Base-by-base conservation (phyloP, 1,140 invertebrate genomes). In the Cydia pomonella region DNA sequence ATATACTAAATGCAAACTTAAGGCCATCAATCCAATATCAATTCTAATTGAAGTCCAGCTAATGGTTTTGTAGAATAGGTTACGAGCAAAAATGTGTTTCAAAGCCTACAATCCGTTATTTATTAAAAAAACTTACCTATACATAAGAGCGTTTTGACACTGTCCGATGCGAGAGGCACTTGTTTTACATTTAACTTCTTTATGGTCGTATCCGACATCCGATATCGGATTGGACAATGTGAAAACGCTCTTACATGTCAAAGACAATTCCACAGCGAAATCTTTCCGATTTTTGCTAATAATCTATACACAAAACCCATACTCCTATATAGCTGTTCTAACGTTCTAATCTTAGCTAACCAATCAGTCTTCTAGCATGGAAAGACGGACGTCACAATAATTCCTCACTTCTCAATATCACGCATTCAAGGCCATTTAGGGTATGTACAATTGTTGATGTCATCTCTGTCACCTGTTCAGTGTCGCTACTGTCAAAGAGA, bases 1-100 rank as follows among this genome's bases (percentile, higher is more conserved):
- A 69, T 69, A 69, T 69, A 69, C 64, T 69, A 69, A 69, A 69
- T 69, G 29, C 64, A 69, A 38, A 21, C 33, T 38, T 69, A 69
- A 69, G 64, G 64, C 64, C 64, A 33, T 69, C 27, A 18, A 69
- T 69, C 29, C 64, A 69, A 7, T 23, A 21, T 69, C 64, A 38
- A 9, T 38, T 21, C 25, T 33, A 69, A 13, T 33, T 29, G 21
- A 47, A 27, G 33, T 64, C 25, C 33, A 41, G n/a, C 10, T 18
- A 64, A 38, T 21, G 7, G 64, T 38, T 69, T 69, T 69, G n/a
- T 18, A 69, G 29, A 1, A 33, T 7, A 38, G 23, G 9, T 69
- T 69, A 69, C 18, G 16, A 69, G 64, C 64, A 69, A 69, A 33
- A 69, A 29, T 29, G 25, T 27, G 10, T n/a, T 29, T 66, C 21